These are phyloP conservation scores for Neoascia interrupta DNA, from an alignment of 2,888 invertebrate species.

Conservation along the genomic window DNA sequence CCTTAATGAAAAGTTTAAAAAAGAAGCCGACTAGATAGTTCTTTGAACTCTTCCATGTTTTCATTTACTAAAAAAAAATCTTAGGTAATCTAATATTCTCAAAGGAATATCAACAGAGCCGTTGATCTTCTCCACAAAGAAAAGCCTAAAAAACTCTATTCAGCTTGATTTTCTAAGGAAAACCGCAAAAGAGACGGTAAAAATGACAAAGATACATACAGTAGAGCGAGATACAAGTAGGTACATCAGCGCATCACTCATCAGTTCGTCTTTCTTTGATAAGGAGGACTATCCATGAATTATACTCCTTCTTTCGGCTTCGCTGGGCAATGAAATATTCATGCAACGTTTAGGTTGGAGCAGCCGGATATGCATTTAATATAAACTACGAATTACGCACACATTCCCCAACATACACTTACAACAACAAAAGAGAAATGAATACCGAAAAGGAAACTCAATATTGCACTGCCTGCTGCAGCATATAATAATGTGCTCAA, in stretches of 20 bases:
- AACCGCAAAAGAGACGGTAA: constrained; percentile 31
- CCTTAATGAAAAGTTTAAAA: too few species aligned
- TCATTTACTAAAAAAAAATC: too few species aligned
- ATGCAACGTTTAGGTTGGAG: constrained; percentile 39
- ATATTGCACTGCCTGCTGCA: constrained; percentile 15
- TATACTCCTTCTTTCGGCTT: constrained; percentile 19
- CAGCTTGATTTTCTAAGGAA: not conserved
- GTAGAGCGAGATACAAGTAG: too few species aligned
- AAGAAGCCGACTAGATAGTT: too few species aligned
- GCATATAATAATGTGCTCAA: constrained; percentile 16
- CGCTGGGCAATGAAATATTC: constrained; percentile 42
- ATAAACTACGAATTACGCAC: constrained; percentile 9
- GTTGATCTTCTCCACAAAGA: too few species aligned
- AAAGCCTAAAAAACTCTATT: not conserved
- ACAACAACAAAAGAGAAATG: not conserved
- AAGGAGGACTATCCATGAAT: constrained; percentile 23
- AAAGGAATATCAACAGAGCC: too few species aligned
- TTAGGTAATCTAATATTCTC: too few species aligned
- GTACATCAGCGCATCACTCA: too few species aligned
- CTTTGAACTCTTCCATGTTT: too few species aligned
- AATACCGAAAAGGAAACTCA: constrained; percentile 17
- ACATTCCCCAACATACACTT: not conserved
- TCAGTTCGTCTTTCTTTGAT: not conserved
- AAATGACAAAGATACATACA: constrained; percentile 23
- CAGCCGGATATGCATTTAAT: constrained; percentile 33